Conservation (phyloP, 2,888 invertebrate genomes). For the Operophtera brumata region DNA sequence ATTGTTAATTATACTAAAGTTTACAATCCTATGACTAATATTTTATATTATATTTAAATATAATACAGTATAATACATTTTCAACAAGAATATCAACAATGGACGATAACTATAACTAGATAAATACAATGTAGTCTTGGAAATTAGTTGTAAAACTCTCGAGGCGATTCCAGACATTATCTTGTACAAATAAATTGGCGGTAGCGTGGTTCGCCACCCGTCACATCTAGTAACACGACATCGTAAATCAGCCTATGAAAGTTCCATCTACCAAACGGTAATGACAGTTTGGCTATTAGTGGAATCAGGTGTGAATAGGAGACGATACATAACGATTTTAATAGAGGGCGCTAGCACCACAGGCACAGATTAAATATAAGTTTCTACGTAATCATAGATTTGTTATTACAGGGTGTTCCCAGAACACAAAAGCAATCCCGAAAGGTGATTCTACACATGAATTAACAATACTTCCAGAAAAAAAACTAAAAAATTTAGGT, state of each 20-base stretch:
- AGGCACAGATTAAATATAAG: no score
- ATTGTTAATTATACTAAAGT: neutral
- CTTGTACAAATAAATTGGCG: neutral
- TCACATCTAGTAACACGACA: neutral
- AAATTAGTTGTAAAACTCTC: slow-evolving; percentile 27
- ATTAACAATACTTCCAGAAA: no score
- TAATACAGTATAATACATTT: slow-evolving; percentile 70
- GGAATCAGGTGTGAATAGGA: neutral
- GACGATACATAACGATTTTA: neutral
- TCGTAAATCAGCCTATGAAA: neutral
- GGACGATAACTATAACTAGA: slow-evolving; percentile 72
- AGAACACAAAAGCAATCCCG: no score
- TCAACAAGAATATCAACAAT: slow-evolving; percentile 81
- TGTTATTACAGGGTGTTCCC: no score
- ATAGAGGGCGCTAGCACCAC: neutral
- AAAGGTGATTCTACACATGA: no score
- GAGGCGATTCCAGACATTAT: neutral
- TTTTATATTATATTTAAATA: slow-evolving; percentile 25
- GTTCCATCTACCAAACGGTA: neutral
- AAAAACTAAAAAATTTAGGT: no score
- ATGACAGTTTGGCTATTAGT: no score
- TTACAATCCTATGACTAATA: slow-evolving; percentile 13
- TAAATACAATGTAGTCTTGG: slow-evolving; percentile 51
- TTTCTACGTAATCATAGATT: no score
- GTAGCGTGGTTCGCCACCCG: neutral